Percentiles rank a stretch among this genome's conserved stretches.
Evolutionary conservation across 2,797 vertebrate species (phyloP).

Genomic region (Lemur catta): DNA sequence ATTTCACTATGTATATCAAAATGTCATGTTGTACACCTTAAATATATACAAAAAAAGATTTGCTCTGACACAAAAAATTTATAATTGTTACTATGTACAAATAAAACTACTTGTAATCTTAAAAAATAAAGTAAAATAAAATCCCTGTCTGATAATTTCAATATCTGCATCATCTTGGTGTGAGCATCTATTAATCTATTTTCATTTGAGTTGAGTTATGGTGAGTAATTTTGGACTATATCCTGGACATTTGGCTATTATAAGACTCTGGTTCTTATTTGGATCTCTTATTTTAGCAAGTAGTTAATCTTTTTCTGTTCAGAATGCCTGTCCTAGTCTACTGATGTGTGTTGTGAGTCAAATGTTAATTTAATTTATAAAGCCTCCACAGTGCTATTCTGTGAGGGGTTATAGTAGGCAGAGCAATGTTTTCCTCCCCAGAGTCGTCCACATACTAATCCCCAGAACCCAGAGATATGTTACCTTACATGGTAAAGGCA

Average conservation of each 20-base stretch:
- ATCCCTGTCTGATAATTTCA: background rate
- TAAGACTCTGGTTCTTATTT: background rate
- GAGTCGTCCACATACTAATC: background rate
- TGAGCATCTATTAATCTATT: background rate
- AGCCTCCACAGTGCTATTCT: background rate
- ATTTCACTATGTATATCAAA: background rate
- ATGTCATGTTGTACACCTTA: background rate
- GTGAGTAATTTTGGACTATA: background rate
- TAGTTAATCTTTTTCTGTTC: background rate
- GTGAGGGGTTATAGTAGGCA: background rate
- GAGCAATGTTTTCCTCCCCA: background rate
- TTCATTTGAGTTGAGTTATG: background rate
- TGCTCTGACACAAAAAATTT: background rate
- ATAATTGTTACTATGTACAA: background rate
- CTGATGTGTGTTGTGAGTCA: background rate
- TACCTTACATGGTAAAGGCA: background rate
- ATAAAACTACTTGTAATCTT: background rate
- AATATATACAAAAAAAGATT: background rate
- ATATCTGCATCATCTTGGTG: background rate
- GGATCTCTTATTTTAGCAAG: background rate
- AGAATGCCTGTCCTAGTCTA: background rate
- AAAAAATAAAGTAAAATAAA: background rate
- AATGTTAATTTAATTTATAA: background rate
- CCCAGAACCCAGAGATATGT: background rate
- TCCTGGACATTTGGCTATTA: background rate